Evolutionary conservation across 2,797 vertebrate species (phyloP), one percentile per base, ranked within the genome.

Genomic region (Melanotaenia boesemani): DNA sequence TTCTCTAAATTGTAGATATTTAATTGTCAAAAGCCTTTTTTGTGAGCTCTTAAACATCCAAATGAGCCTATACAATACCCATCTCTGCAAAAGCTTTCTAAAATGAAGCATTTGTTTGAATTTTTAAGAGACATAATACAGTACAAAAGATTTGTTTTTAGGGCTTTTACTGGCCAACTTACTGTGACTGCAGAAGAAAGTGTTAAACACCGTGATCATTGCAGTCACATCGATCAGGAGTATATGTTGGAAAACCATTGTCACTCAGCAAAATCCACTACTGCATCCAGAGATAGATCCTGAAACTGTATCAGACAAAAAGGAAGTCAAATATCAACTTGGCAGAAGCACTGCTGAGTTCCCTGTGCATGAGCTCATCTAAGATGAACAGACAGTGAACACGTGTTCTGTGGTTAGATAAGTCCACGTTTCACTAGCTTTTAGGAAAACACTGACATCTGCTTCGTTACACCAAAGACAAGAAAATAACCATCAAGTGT

Each of bases 231-330:
- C n/a, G 28, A 13, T 36, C 48, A 8, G 28, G 13, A 50, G 41
- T 48, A 69, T 44, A 20, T 15, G 12, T 18, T 52, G 44, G 22
- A 61, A 70, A 61, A 61, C 16, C 20, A 39, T 39, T 61, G 22
- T 54, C 32, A 70, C 60, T 52, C 57, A 70, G 61, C 2, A 48
- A 48, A 2, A 9, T 28, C 59, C 60, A 46, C 34, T 26, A 9
- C 46, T 70, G 58, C 46, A 28, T 70, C 30, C 46, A 28, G 52
- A 61, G 50, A 62, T 70, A 46, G 50, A 52, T 54, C 32, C 57
- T 36, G 22, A 61, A 61, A 52, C n/a, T 28, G 9, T 58, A 32
- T 46, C 9, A 46, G 6, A 46, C 34, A 20, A 67, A 24, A 18
- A 36, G 16, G 28, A 70, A 62, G 34, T 8, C 52, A 32, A 39